Base-by-base conservation (phyloP, 1,140 invertebrate genomes). In the Zaprionus ghesquierei region DNA sequence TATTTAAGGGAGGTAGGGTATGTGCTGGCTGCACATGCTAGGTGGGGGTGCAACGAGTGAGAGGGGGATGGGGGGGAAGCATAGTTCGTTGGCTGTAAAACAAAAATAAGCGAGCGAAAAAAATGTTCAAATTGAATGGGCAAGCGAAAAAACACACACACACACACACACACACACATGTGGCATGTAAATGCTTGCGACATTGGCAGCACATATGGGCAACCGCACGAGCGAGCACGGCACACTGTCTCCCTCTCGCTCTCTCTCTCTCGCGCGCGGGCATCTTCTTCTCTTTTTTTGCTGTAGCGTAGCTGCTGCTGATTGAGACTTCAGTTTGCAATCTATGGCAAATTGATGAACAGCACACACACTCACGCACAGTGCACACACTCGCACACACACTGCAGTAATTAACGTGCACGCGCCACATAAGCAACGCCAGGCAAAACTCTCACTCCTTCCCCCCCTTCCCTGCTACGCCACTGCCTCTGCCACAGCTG, bases 261-360 rank as follows among this genome's bases (percentile, higher is more conserved):
- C 22, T 49, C 23, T 23, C 69, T 69, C 38, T 53, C 58, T 60
- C 49, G 58, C 70, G 68, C 49, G 46, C 33, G 31, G n/a, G n/a
- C n/a, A n/a, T n/a, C n/a, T n/a, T n/a, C n/a, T n/a, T n/a, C n/a
- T n/a, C 58, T 29, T 31, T 75, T 80, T 66, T 63, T 41, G 41
- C 27, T 53, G 31, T 12, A 12, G 29, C 27, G 38, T 12, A 38
- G 46, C 51, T 66, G 49, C 46, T 69, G 65, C 81, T 85, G 81
- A 85, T 85, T 85, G 81, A 85, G 81, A 82, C 84, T 79, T 82
- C 66, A 89, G 62, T 82, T 87, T 79, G 79, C 79, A 81, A 82
- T 86, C 82, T 76, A 86, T 87, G 68, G 82, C 75, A 79, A 87
- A 89, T 87, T 87, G 82, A 87, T 87, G 84, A 87, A 82, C 82